A percentile compares a stretch with the other conserved stretches of the same genome.
phyloP scores from a whole-genome alignment of 2,797 vertebrate species.

The Oreonectes daqikongensis region DNA sequence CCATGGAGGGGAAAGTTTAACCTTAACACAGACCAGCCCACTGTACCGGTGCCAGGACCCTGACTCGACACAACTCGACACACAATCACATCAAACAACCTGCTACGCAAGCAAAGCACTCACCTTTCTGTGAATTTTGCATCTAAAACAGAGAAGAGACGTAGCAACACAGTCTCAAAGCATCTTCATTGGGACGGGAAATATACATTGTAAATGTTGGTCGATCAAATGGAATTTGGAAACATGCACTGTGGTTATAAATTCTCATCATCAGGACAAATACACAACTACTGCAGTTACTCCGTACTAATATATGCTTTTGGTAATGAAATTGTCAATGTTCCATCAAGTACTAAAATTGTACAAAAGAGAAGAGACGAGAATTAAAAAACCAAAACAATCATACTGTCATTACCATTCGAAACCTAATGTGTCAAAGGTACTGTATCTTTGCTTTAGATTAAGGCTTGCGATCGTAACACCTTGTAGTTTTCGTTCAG shows the following conservation, averaged over 20 bases:
- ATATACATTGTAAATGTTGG: constrained; percentile 37
- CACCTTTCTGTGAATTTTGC: constrained; percentile 29
- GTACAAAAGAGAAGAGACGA: constrained; percentile 45
- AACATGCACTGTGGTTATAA: constrained; percentile 65
- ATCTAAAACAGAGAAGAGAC: constrained; percentile 61
- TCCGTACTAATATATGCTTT: constrained; percentile 61
- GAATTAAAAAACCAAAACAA: constrained; percentile 48
- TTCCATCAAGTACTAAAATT: constrained; percentile 58
- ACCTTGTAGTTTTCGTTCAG: constrained; percentile 63
- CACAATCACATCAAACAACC: constrained; percentile 4
- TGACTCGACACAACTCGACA: constrained; percentile 30
- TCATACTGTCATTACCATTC: constrained; percentile 55
- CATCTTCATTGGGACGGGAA: constrained; percentile 55
- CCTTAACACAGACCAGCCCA: constrained; percentile 41
- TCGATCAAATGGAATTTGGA: constrained; percentile 54
- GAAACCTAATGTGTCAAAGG: constrained; percentile 54
- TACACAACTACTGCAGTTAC: constrained; percentile 61
- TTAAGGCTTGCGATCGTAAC: constrained; percentile 69
- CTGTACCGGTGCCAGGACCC: constrained; percentile 43
- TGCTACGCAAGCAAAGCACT: constrained; percentile 34
- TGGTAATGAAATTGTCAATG: constrained; percentile 54
- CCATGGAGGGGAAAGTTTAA: constrained; percentile 33
- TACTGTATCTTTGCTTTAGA: constrained; percentile 63
- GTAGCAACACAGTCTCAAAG: constrained; percentile 59
- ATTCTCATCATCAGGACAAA: constrained; percentile 46